Conservation (phyloP, 2,888 invertebrate species). For the Leptothorax acervorum region DNA sequence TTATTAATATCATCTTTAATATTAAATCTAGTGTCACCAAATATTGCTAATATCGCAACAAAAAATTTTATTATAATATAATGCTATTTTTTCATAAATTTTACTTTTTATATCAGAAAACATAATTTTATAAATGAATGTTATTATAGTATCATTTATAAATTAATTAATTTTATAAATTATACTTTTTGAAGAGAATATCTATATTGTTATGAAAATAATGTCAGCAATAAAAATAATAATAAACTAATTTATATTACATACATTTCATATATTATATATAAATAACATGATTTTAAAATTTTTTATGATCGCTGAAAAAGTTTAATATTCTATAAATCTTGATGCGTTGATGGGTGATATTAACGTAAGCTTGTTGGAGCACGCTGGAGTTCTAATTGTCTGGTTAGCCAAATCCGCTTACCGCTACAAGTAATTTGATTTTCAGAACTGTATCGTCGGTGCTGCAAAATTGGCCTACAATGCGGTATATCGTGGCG, state of each 20-base stretch:
- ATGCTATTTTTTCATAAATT: neutral
- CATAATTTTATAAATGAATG: neutral
- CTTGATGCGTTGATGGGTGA: neutral
- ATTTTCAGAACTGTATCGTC: slow-evolving; percentile 84
- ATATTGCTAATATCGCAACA: neutral
- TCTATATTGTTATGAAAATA: neutral
- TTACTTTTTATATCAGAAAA: neutral
- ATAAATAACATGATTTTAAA: neutral
- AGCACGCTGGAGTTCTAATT: slow-evolving; percentile 33
- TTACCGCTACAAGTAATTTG: slow-evolving; percentile 33
- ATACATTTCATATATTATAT: neutral
- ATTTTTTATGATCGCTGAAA: neutral
- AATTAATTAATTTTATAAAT: neutral
- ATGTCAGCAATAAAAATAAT: neutral
- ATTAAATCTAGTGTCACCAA: neutral
- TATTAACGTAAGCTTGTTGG: neutral
- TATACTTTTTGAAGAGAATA: neutral
- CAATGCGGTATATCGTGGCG: slow-evolving; percentile 88
- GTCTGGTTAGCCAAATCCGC: slow-evolving; percentile 25
- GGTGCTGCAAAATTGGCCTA: slow-evolving; percentile 87
- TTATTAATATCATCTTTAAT: neutral
- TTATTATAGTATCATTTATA: too few relatives aligned
- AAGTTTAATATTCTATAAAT: slow-evolving; percentile 9
- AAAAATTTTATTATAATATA: neutral
- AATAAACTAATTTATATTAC: neutral